These are phyloP conservation scores for Anabacerthia variegaticeps DNA, from an alignment of 2,797 vertebrate species.

Conservation along the genomic window DNA sequence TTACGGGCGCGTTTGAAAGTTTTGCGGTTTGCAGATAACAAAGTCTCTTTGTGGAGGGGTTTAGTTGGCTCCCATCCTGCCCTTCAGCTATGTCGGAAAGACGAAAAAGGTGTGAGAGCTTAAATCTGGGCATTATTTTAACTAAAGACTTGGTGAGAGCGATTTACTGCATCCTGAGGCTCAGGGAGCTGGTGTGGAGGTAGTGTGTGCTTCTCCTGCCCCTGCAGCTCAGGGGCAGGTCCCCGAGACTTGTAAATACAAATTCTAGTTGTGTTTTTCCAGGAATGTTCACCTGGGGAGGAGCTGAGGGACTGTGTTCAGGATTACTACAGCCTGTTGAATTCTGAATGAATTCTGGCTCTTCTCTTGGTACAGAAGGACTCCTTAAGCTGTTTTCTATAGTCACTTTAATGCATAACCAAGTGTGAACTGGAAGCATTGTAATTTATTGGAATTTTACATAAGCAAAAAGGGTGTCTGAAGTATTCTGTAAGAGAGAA, in stretches of 20 bases:
- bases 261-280: neutral
- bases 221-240: neutral
- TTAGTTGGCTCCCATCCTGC: neutral
- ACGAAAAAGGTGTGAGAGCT: neutral
- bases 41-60: neutral
- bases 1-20: neutral
- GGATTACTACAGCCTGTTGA: neutral
- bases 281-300: neutral
- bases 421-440: neutral
- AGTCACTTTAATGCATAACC: neutral
- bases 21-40: fast-evolving
- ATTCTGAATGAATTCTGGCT: neutral
- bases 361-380: neutral
- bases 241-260: neutral
- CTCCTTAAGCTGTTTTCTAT: neutral
- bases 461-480: neutral
- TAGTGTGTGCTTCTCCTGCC: neutral
- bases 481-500: neutral
- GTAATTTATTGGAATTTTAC: neutral
- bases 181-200: neutral
- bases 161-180: neutral
- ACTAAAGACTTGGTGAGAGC: neutral
- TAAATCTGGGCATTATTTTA: neutral
- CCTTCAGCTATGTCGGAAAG: fast-evolving
- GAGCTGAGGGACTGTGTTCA: neutral